Base-by-base conservation (phyloP, 2,888 invertebrate genomes). In the Clistopyga incitator region DNA sequence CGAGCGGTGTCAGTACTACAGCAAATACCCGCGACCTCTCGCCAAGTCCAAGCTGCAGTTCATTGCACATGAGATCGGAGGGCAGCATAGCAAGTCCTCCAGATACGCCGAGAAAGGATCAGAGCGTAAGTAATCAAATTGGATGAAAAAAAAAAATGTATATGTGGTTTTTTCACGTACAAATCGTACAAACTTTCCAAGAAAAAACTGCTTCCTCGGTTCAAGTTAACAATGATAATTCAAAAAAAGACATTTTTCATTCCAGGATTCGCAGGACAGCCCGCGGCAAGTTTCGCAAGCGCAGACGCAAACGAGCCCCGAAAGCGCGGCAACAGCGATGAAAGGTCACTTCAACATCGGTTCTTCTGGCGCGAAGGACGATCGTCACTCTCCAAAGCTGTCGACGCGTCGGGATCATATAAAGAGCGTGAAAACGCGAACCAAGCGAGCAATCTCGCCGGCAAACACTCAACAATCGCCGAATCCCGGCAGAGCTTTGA, bases 291-390 rank as follows among this genome's bases (percentile, higher is more conserved):
- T 94, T 23, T 94, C 93, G 3, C 94, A 94, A 83, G 94, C 94
- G 13, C 94, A 94, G 61, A 95, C 95, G 2, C 95, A 95, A 87
- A 95, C 94, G 6, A 94, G 94, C 84, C 94, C 94, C 0, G 94
- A 94, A 25, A 93, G 90, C 70, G 90, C 90, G 25, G 89, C 91
- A 10, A 92, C 92, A 0, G 91, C 92, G 10, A 92, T 93, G 92
- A 93, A 94, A 88, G 93, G 94, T 13, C 95, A 95, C 88, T 96
- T 96, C 90, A 95, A 94, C 74, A 95, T 96, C 76, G 96, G 96
- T 3, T 91, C 94, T 10, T 91, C 93, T 3, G 93, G 94, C 15
- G 93, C 92, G 61, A 95, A 95, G 86, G 95, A 95, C 15, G 95
- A 95, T 78, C 93, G 94, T 64, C 90, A 94, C 1, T 94, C 95